These are phyloP conservation scores for Calcarius lapponicus DNA, from an alignment of 2,797 vertebrate species.

Conservation along the genomic window DNA sequence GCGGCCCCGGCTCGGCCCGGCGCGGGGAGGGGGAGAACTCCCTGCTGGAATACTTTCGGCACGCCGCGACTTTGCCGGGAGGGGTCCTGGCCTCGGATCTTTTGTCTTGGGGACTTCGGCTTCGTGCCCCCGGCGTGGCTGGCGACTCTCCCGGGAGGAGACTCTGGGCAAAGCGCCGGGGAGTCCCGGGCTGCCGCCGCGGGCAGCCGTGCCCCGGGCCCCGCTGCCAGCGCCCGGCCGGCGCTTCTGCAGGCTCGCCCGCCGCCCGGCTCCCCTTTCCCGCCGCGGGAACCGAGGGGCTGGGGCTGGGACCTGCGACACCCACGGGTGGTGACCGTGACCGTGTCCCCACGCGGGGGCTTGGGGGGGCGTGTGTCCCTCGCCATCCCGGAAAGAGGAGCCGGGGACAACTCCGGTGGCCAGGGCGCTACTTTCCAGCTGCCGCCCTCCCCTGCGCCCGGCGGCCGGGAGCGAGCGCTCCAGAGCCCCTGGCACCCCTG, in stretches of 20 bases:
- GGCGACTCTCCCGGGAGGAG: not conserved
- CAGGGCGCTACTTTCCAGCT: not conserved
- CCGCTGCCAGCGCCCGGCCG: not conserved
- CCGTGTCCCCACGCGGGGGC: not conserved
- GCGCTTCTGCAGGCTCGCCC: not conserved
- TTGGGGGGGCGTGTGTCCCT: not conserved
- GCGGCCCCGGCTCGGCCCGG: not conserved
- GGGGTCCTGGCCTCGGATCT: not conserved
- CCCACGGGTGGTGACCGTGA: not conserved
- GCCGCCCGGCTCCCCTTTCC: not conserved
- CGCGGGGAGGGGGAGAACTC: not conserved
- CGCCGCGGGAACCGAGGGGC: not conserved
- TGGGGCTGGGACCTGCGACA: not conserved
- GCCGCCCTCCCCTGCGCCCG: not conserved
- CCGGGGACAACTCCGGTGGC: not conserved
- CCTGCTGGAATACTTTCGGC: not conserved
- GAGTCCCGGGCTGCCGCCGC: not conserved
- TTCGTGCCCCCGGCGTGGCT: not conserved
- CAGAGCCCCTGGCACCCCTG: not conserved
- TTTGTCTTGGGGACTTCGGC: slow-evolving; percentile 38
- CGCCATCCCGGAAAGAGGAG: not conserved
- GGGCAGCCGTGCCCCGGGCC: not conserved
- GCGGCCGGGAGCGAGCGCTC: not conserved
- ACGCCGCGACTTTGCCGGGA: slow-evolving; percentile 5
- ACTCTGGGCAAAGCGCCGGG: not conserved